A percentile compares a stretch with the other conserved stretches of the same genome.
Conservation (phyloP, 2,888 invertebrate species). For the Luperina testacea region DNA sequence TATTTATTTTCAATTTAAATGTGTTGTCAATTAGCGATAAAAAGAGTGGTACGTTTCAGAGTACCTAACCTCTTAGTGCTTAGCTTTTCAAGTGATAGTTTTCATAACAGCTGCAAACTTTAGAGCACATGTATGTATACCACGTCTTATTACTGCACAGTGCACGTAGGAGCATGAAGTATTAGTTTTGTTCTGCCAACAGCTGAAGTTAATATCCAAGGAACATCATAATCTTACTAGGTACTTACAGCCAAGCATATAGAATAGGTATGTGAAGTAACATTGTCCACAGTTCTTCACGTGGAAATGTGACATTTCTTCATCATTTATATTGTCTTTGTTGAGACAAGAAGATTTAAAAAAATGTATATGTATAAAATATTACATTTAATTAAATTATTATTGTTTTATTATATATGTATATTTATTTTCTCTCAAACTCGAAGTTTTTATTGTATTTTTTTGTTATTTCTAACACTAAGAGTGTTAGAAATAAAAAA, state of each 20-base stretch:
- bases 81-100: neutral
- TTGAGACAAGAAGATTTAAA: neutral
- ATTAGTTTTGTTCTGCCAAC: constrained; percentile 46
- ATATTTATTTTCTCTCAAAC: no score
- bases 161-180: constrained; percentile 35
- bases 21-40: neutral
- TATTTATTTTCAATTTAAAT: neutral
- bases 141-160: constrained; percentile 18
- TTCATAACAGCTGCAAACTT: constrained; percentile 13
- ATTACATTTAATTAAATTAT: neutral
- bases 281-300: neutral
- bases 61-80: neutral
- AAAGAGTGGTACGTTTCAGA: neutral
- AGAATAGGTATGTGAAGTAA: neutral
- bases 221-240: constrained; percentile 19
- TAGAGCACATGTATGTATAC: neutral
- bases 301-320: neutral
- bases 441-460: no score
- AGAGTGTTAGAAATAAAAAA: no score
- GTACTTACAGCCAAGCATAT: neutral
- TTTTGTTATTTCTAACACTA: no score
- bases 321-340: neutral
- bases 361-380: neutral
- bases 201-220: constrained; percentile 41
- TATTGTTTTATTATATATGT: no score